Evolutionary conservation across 2,888 invertebrate genomes (phyloP), one percentile per base, ranked within the genome.

Genomic region (Stenodera caucasica): DNA sequence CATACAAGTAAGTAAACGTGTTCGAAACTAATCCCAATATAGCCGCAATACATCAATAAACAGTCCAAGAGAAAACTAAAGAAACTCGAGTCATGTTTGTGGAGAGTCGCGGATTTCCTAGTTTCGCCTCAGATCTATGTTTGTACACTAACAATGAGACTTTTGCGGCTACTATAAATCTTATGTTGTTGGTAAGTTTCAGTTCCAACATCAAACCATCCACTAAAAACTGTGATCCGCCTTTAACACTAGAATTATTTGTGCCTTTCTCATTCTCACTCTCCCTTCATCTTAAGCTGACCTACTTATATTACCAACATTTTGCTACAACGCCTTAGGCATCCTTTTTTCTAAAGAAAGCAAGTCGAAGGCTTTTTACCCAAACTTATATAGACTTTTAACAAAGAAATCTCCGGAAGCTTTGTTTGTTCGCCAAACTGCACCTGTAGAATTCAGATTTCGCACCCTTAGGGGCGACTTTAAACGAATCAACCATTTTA

Each of bases 141-240:
- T 50, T 63, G 63, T 60, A 55, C 60, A 60, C 55, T 57, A 51
- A 63, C n/a, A n/a, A n/a, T n/a, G n/a, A n/a, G 45, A 29, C 55
- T 50, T 40, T 29, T 53, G 50, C 57, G 65, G 66, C 68, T 62
- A 63, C 67, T 55, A 70, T 70, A 70, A 70, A 70, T 70, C 69
- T 70, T 21, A 1, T 56, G 58, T 55, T 68, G 64, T 66, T 64
- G 57, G 68, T 68, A 64, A 67, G 62, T 67, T 68, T 67, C 64
- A 61, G 66, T 68, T 33, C 18, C 33, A 53, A 15, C 33, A 53
- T 52, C 52, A 52, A 52, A 52, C 32, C 55, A 45, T 45, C n/a
- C 6, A 12, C 15, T 30, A 32, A 51, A 51, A 32, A 29, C 51
- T 32, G 51, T 18, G 32, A 30, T 51, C 51, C 51, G 29, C 51